Percentiles rank a stretch among this genome's conserved stretches.
Conservation (phyloP, 2,797 vertebrate species). For the Gymnothorax javanicus region DNA sequence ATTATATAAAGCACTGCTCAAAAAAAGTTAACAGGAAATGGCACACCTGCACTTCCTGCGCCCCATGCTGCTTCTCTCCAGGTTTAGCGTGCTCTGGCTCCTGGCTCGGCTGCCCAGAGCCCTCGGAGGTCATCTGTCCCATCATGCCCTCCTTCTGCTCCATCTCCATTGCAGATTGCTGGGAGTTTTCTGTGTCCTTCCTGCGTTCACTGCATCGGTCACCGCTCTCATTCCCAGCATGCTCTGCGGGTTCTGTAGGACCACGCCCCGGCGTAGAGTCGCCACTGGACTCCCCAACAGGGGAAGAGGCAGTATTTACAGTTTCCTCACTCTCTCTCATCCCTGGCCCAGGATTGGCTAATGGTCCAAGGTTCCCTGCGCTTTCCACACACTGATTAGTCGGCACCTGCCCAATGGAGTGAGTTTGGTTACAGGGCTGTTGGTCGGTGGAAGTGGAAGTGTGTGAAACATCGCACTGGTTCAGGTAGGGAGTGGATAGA, state of each 20-base stretch:
- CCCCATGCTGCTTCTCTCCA: background rate
- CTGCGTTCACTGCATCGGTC: background rate
- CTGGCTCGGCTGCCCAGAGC: background rate
- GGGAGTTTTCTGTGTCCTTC: conserved; percentile 10
- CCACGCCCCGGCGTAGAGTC: background rate
- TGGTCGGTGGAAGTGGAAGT: background rate
- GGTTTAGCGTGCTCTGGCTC: background rate
- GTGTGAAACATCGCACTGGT: background rate
- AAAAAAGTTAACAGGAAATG: background rate
- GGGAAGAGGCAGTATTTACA: background rate
- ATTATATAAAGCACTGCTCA: background rate
- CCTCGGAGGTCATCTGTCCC: background rate
- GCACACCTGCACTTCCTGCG: background rate
- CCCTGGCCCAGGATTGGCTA: background rate
- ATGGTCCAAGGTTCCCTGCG: background rate
- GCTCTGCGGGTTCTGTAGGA: background rate
- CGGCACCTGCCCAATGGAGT: background rate
- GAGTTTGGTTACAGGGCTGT: background rate
- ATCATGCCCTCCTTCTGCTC: no score
- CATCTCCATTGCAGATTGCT: background rate
- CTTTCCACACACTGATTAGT: background rate
- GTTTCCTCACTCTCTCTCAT: background rate
- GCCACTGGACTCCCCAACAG: background rate
- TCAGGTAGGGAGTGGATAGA: background rate
- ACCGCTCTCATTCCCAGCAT: background rate